Evolutionary conservation across 2,797 vertebrate genomes (phyloP).

Genomic region (Gymnoscopelus microlampas): DNA sequence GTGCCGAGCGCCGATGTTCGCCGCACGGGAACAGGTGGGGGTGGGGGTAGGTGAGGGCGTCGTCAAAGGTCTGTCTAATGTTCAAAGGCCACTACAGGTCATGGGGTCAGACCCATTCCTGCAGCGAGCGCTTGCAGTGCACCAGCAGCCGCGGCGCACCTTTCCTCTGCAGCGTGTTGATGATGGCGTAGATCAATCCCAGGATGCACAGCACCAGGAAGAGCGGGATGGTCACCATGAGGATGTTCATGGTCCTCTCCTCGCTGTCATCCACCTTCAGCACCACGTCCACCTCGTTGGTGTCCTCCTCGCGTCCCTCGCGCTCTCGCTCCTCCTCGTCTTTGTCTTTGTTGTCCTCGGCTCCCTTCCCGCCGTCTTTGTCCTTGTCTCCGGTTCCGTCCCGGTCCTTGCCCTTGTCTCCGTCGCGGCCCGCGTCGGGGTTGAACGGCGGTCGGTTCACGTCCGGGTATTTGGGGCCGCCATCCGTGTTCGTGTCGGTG

Average conservation of each 20-base stretch:
- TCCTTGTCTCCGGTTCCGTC: slow-evolving; percentile 36
- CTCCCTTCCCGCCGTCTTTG: slow-evolving; percentile 46
- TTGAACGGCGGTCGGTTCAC: slow-evolving; percentile 80
- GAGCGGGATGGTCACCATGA: slow-evolving; percentile 92
- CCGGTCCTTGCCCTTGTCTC: slow-evolving; percentile 58
- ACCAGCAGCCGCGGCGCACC: slow-evolving; percentile 91
- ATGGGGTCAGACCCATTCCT: slow-evolving; percentile 92
- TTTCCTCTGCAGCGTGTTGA: slow-evolving; percentile 95
- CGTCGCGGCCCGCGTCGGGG: slow-evolving; percentile 77
- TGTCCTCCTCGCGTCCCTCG: slow-evolving; percentile 77
- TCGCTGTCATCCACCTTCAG: slow-evolving; percentile 92
- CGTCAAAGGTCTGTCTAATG: slow-evolving; percentile 37
- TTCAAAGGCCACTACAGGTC: slow-evolving; percentile 50
- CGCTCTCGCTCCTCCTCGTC: slow-evolving; percentile 58
- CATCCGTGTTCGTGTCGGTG: slow-evolving; percentile 71
- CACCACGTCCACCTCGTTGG: slow-evolving; percentile 91
- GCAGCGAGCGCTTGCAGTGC: slow-evolving; percentile 96
- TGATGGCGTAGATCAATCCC: slow-evolving; percentile 91
- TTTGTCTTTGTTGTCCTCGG: slow-evolving; percentile 53
- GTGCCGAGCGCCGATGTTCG: slow-evolving; percentile 46
- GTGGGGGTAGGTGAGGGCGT: slow-evolving; percentile 17
- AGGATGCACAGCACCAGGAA: slow-evolving; percentile 93
- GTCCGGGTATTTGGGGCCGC: slow-evolving; percentile 82
- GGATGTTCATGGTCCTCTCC: slow-evolving; percentile 89
- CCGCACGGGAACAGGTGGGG: slow-evolving; percentile 34